These are phyloP conservation scores for Dasysyrphus albostriatus DNA, from an alignment of 2,888 invertebrate genomes.

Conservation along the genomic window DNA sequence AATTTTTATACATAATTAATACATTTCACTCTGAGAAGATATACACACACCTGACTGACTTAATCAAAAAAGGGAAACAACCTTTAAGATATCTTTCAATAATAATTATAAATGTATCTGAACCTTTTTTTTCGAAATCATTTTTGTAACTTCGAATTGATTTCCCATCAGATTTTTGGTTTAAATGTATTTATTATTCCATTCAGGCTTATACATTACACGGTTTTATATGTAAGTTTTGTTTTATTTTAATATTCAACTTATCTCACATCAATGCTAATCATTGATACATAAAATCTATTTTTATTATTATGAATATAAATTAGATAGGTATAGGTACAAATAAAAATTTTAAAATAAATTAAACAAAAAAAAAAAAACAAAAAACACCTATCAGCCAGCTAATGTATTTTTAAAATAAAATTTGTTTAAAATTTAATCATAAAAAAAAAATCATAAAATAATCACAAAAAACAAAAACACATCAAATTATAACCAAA, in stretches of 20 bases:
- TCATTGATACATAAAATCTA: conserved; percentile 66
- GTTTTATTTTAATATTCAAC: conserved; percentile 1
- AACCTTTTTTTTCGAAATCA: conserved; percentile 11
- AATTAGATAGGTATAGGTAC: conserved; percentile 54
- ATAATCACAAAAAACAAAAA: conserved; percentile 51
- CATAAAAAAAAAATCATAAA: conserved; percentile 74
- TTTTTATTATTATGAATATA: conserved; percentile 52
- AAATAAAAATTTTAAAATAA: conserved; percentile 23
- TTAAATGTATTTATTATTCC: conserved; percentile 23
- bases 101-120: neutral
- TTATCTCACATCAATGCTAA: conserved; percentile 33
- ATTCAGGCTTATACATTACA: conserved; percentile 3
- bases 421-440: conserved; percentile 62
- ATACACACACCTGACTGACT: neutral
- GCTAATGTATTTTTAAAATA: conserved; percentile 68
- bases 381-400: conserved; percentile 49
- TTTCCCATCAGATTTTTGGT: neutral
- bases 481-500: conserved; percentile 58
- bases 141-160: conserved; percentile 17
- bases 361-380: conserved; percentile 36
- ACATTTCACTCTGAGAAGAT: neutral
- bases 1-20: too few relatives aligned
- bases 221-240: neutral
- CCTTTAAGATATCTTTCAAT: neutral
- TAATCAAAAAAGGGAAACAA: neutral